A percentile compares a stretch with the other conserved stretches of the same genome.
Conservation (phyloP, 2,888 invertebrate species). For the Trachelus stipa region DNA sequence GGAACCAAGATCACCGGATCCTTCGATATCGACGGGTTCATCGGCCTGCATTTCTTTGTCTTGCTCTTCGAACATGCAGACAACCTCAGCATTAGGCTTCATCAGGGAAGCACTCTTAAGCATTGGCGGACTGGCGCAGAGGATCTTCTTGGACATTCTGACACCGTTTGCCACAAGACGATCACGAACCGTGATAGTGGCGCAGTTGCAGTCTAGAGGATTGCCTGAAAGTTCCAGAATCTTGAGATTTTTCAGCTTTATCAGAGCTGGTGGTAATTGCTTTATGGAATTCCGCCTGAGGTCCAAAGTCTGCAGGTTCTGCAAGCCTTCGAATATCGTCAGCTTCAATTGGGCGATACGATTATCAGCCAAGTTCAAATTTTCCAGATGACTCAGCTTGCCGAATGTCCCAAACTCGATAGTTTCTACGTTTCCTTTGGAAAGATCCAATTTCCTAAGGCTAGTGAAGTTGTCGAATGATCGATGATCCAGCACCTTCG, state of each 20-base stretch:
- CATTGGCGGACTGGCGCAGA: conserved; percentile 71
- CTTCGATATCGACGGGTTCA: conserved; percentile 67
- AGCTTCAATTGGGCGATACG: conserved; percentile 70
- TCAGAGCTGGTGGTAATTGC: conserved; percentile 73
- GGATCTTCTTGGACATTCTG: conserved; percentile 63
- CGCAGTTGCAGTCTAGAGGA: conserved; percentile 78
- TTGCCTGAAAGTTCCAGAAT: conserved; percentile 77
- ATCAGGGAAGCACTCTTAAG: conserved; percentile 71
- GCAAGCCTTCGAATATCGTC: conserved; percentile 68
- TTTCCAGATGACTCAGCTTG: conserved; percentile 71
- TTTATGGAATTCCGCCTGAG: conserved; percentile 73
- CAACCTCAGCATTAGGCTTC: conserved; percentile 66
- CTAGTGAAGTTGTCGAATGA: conserved; percentile 71
- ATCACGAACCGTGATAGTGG: conserved; percentile 75
- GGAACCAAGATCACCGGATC: conserved; percentile 58
- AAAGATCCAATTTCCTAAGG: conserved; percentile 74
- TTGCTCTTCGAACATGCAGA: conserved; percentile 53
- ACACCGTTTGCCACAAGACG: conserved; percentile 66
- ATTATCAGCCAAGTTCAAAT: conserved; percentile 74
- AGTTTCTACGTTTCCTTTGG: conserved; percentile 72
- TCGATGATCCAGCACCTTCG: conserved; percentile 35
- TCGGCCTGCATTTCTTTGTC: conserved; percentile 70
- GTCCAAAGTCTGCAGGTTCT: conserved; percentile 73
- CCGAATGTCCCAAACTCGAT: conserved; percentile 71
- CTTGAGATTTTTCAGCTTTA: conserved; percentile 70